These are phyloP conservation scores for Ficedula albicollis DNA, from an alignment of 2,797 vertebrate genomes.

Conservation along the genomic window DNA sequence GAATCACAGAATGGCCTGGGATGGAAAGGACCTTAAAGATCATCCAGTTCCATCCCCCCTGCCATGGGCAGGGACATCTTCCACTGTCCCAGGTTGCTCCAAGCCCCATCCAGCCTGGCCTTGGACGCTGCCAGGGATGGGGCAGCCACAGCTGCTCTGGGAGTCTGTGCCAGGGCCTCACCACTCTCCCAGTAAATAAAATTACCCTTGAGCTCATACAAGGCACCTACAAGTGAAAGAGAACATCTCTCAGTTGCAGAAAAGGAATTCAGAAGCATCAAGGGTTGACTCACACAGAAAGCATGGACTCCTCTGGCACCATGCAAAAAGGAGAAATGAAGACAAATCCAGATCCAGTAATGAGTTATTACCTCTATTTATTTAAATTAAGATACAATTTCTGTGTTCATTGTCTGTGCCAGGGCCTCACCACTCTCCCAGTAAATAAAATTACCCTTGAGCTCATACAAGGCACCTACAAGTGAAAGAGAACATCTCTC, in stretches of 20 bases:
- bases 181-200: background rate
- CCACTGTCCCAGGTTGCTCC: accelerated
- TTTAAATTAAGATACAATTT: background rate
- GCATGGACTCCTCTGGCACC: background rate
- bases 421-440: accelerated
- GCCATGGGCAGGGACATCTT: background rate
- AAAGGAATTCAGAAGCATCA: background rate
- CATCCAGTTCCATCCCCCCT: background rate
- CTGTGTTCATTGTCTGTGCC: too few species aligned
- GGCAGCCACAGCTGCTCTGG: background rate
- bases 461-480: background rate
- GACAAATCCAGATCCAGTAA: background rate
- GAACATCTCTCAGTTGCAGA: background rate
- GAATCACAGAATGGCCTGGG: background rate
- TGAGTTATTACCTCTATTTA: background rate
- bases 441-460: background rate
- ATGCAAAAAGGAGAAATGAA: background rate
- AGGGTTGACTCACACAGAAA: background rate
- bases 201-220: background rate
- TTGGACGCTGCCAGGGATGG: background rate
- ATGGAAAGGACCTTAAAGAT: background rate
- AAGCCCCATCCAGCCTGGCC: accelerated
- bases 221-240: background rate
- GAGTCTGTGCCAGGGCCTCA: background rate
- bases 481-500: background rate